Base-by-base conservation (phyloP, 2,888 invertebrate genomes). In the Phrixothrix hirtus region DNA sequence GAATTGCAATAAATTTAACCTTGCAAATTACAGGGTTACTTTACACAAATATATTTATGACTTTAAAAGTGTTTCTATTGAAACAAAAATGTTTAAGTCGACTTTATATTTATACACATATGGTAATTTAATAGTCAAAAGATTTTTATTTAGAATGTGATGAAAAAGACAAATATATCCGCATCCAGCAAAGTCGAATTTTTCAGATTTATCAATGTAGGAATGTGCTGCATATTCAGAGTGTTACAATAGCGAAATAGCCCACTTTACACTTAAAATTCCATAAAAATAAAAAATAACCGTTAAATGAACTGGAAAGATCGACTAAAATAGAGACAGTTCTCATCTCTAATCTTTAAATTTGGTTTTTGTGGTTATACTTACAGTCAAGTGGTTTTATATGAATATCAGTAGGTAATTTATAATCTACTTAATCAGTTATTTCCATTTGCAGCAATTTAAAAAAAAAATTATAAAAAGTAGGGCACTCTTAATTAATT, bases 201-300 rank as follows among this genome's bases (percentile, higher is more conserved):
- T 44, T 27, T 35, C 27, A 25, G 15, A 14, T 16, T 12, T 12
- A 2, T 31, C 13, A 4, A 16, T 29, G 7, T 10, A 10, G 10
- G 10, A 10, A 29, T n/a, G 11, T 31, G 34, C 13, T 9, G 31
- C 27, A 11, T 14, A 31, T 34, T 27, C 27, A 35, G 11, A 26
- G 21, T 12, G 9, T 37, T 45, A 36, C 36, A 45, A 36, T 37
- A 10, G 45, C 37, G 14, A 29, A 45, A 45, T 45, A 37, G 45
- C 36, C 29, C 30, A 30, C 36, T 30, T 45, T 37, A 30, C 35
- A 36, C 37, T 45, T 45, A 45, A 45, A 45, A 45, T 45, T 36
- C 30, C 36, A 37, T 45, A 36, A 36, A 34, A 45, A 45, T 45
- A 45, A 45, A 45, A 36, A 25, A 36, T 16, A 45, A 36, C 5